Base-by-base conservation (phyloP, 2,888 invertebrate genomes). In the Ypsolopha scabrella region DNA sequence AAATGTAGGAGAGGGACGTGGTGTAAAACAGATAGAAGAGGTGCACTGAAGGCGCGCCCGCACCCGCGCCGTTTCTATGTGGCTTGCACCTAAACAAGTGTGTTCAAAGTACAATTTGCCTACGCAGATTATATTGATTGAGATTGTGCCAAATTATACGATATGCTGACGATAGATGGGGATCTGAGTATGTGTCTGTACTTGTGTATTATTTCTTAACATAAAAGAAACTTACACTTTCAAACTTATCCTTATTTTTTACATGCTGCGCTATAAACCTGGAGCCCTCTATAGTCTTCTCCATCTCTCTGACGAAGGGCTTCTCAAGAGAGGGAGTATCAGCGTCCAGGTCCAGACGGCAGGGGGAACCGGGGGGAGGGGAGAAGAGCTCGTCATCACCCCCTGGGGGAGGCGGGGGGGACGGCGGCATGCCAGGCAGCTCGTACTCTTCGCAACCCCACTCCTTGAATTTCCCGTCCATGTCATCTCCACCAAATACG, bases 231-330 rank as follows among this genome's bases (percentile, higher is more conserved):
- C 94, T 93, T 88, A 96, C 96, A 81, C 93, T 94, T 81, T 95
- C 96, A 80, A 96, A 97, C 78, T 94, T 94, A 85, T 97, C 96
- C 86, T 96, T 95, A 88, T 97, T 97, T 82, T 92, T 94, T 78
- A 96, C 95, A 79, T 97, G 97, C 85, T 97, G 97, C 72, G 96
- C 96, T 87, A 97, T 96, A 82, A 97, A 97, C 70, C 94, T 92
- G 60, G 96, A 95, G 65, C 96, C 95, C 74, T 95, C 94, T 80
- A 96, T 92, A 67, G 96, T 95, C 80, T 95, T 95, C 81, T 96
- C 96, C 90, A 95, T 93, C 82, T 94, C 94, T 74, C 93, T 90
- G 60, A 94, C 89, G 63, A 90, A 91, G 57, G 93, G 91, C 77
- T 93, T 93, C 67, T 95, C 94, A 75, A 94, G 92, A 64, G 93